Evolutionary conservation across 2,113 vertebrate genomes (phyloP), one percentile per base, ranked within the genome.

Genomic region (Ceyx margarethae): DNA sequence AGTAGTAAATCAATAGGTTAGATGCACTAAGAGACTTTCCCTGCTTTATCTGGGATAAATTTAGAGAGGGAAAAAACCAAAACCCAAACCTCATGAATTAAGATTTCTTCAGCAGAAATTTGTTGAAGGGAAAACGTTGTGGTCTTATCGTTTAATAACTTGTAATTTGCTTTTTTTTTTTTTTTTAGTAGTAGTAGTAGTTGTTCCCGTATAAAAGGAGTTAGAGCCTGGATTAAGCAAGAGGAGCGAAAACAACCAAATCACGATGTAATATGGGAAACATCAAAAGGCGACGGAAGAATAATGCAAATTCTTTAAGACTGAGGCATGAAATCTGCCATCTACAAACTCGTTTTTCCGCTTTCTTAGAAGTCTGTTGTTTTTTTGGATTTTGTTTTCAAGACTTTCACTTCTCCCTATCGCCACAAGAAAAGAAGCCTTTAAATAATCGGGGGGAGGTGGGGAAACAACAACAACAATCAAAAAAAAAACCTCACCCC

Each of bases 271-370:
- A 91, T 89, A 85, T 37, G 69, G 71, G 83, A 68, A 89, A 84
- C 80, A 75, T 91, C 93, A 91, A 82, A 91, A 82, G 87, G 56
- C 42, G 48, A 53, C 58, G n/a, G 89, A 64, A 81, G 91, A 89
- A 89, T 62, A 79, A 90, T 87, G 89, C 53, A 37, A 89, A 92
- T 94, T 91, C 68, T 92, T 82, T 73, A 87, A 66, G 87, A 73
- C 12, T 16, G 75, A 85, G 86, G 81, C 94, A 87, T 69, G 85
- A 93, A 94, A 79, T 89, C 77, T 91, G 53, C 84, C 71, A 33
- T 53, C 87, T 79, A 45, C 74, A 64, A 89, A 84, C 45, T 79
- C 69, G 3, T 16, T 82, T 66, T 89, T 62, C 67, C 61, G 60
- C 57, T 74, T 74, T 15, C 57, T 89, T 61, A 45, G 67, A 50